Evolutionary conservation across 2,797 vertebrate species (phyloP), one percentile per base, ranked within the genome.

Genomic region (Tapera naevia): DNA sequence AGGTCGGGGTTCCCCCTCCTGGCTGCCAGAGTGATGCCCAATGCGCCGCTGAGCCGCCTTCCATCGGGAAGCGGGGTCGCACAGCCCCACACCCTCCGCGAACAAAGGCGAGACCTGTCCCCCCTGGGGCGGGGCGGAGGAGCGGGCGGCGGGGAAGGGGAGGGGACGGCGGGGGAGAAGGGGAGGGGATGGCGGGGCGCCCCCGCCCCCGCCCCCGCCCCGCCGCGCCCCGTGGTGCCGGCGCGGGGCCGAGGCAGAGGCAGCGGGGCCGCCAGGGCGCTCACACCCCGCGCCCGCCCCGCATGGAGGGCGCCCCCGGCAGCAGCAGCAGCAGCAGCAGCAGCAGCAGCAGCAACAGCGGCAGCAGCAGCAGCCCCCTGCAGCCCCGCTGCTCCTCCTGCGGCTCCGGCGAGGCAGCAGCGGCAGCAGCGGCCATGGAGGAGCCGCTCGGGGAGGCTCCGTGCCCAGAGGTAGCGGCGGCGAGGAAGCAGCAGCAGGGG

Each of bases 401-500:
- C 83, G 51, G 94, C 86, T 86, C 91, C 88, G 94, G 78, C 7
- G 23, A 17, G 22, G 41, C 39, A 4, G 57, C 79, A 0, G 48
- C 58, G 3, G 84, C 70, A 0, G 61, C 91, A 7, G 86, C 90
- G 32, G 91, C 80, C 89, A 94, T 97, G 97, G 96, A 92, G 69
- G 93, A 94, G 80, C 89, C 91, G 37, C 41, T 93, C 53, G 85
- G 74, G 51, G 87, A 89, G 84, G 75, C 96, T 86, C 86, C 85
- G 64, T 89, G 85, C 48, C 54, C 80, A 43, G 95, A 92, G 89
- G 96, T 91, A 46, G n/a, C 94, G 25, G 98, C 95, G 67, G 96
- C 95, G 89, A 97, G 97, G 94, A 98, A 98, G 91, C 98, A 97
- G 96, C 98, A 97, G 96, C 98, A 98, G 10, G 99, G 98, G 35